A percentile compares a stretch with the other conserved stretches of the same genome.
These are phyloP conservation scores for Lymantria monacha DNA, from an alignment of 2,888 invertebrate species.

Conservation along the genomic window DNA sequence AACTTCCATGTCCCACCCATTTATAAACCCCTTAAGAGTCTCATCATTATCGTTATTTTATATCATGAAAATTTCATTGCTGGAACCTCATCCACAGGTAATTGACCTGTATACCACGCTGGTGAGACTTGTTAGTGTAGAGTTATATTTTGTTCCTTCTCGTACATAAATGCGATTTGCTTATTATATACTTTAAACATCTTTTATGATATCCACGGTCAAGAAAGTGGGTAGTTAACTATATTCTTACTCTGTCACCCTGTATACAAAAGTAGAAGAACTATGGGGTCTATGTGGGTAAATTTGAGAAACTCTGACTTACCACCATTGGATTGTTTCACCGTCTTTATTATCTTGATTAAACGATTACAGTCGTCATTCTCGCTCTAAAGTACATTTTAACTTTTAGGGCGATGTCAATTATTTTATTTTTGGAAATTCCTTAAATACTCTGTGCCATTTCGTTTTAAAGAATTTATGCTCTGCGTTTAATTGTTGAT, in stretches of 20 bases:
- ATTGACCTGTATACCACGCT: no score
- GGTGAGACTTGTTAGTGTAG: no score
- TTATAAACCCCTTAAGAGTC: no score
- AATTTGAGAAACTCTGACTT: background rate
- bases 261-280: background rate
- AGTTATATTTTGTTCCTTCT: no score
- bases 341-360: conserved; percentile 29
- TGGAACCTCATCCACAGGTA: no score
- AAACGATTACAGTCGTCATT: conserved; percentile 17
- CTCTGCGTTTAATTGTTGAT: conserved; percentile 34
- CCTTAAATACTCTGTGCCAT: conserved; percentile 18
- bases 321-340: conserved; percentile 5
- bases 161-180: no score
- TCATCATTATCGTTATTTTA: no score
- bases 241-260: background rate
- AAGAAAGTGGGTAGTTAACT: background rate
- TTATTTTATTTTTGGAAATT: conserved; percentile 35
- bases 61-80: no score
- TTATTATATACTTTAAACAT: no score
- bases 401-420: conserved; percentile 18
- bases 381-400: conserved; percentile 5
- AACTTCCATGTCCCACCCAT: no score
- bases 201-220: background rate
- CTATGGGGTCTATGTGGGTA: background rate
- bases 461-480: conserved; percentile 8